Conservation (phyloP, 1,140 invertebrate genomes). For the Papilio machaon region DNA sequence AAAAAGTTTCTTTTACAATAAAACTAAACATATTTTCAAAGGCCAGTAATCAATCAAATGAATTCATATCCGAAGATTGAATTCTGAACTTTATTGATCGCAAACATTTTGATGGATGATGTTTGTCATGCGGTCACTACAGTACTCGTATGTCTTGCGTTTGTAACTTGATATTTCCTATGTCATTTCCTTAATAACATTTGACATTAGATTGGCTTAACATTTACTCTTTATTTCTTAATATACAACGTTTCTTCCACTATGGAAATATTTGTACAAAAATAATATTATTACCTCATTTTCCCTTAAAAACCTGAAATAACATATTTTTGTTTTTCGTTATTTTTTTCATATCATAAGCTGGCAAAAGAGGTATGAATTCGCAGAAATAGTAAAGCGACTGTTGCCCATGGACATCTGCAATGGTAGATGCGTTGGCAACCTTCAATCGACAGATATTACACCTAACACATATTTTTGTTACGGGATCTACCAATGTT, state of each 20-base stretch:
- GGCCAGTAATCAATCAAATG: constrained; percentile 16
- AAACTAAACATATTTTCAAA: not conserved
- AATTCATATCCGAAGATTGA: constrained; percentile 9
- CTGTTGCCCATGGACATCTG: too few relatives aligned
- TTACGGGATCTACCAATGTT: too few relatives aligned
- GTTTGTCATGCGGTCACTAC: not conserved
- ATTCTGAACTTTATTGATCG: constrained; percentile 15
- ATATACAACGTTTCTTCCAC: not conserved
- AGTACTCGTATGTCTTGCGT: not conserved
- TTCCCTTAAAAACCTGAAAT: too few relatives aligned
- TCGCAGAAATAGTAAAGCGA: too few relatives aligned
- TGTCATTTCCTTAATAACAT: not conserved
- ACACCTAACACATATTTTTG: too few relatives aligned
- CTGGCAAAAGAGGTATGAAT: too few relatives aligned
- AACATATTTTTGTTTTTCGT: too few relatives aligned
- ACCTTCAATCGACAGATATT: too few relatives aligned
- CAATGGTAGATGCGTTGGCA: too few relatives aligned
- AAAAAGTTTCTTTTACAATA: not conserved
- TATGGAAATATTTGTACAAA: too few relatives aligned
- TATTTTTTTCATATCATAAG: too few relatives aligned
- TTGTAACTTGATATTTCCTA: not conserved
- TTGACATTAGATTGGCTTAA: not conserved
- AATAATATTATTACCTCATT: too few relatives aligned
- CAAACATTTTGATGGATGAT: constrained; percentile 1
- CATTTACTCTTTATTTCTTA: not conserved